Evolutionary conservation across 30 jellyfish, hydroid and myxozoan species (phyloP).

Genomic region (Phacellophora camtschatica): DNA sequence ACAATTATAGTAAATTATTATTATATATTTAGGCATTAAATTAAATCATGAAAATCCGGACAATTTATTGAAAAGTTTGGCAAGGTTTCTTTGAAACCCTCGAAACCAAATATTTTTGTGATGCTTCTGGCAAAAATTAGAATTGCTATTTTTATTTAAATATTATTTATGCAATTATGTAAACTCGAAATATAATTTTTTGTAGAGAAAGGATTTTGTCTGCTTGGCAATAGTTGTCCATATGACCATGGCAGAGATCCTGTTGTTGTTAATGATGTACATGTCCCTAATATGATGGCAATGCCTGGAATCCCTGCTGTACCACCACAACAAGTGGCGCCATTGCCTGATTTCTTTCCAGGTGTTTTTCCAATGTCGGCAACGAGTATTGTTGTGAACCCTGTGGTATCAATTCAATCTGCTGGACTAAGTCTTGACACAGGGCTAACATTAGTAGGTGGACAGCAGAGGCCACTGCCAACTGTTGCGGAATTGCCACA

Average conservation of each 20-base stretch:
- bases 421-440: slow-evolving; percentile 61
- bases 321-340: slow-evolving; percentile 49
- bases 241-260: slow-evolving; percentile 97
- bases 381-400: slow-evolving; percentile 48
- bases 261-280: slow-evolving; percentile 79
- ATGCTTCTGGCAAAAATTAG: too few relatives aligned
- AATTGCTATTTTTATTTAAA: too few relatives aligned
- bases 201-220: slow-evolving; percentile 90
- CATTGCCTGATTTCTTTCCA: slow-evolving; percentile 42
- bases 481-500: slow-evolving; percentile 79
- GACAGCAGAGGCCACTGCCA: slow-evolving; percentile 92
- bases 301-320: slow-evolving; percentile 61
- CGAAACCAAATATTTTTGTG: too few relatives aligned
- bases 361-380: slow-evolving; percentile 54
- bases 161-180: too few relatives aligned
- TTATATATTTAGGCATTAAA: too few relatives aligned
- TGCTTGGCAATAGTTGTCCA: slow-evolving; percentile 95
- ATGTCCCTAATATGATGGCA: slow-evolving; percentile 74
- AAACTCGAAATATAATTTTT: neutral
- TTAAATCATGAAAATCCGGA: too few relatives aligned
- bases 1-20: too few relatives aligned
- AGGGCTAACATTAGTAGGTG: slow-evolving; percentile 85
- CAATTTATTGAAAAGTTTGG: too few relatives aligned
- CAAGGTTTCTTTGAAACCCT: too few relatives aligned
- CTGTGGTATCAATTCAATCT: slow-evolving; percentile 66